phyloP scores from a whole-genome alignment of 2,888 invertebrate genomes.

The Idaea dimidiata region DNA sequence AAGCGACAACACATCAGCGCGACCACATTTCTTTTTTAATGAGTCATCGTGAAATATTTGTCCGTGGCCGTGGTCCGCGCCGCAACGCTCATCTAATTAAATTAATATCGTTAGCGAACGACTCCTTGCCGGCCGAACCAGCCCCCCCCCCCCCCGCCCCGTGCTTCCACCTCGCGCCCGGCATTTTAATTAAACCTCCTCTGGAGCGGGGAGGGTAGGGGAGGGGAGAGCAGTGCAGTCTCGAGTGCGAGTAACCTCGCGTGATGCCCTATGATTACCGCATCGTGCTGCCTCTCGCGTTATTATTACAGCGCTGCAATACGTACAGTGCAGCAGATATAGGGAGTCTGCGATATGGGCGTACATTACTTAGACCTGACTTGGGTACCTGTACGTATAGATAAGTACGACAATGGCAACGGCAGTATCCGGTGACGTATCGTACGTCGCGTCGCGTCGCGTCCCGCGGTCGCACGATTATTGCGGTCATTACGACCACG shows the following conservation, averaged over 20 bases:
- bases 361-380: too few relatives aligned
- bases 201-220: background rate
- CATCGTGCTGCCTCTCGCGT: too few relatives aligned
- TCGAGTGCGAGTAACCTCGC: too few relatives aligned
- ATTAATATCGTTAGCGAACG: conserved; percentile 35
- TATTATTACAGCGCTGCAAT: too few relatives aligned
- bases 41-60: conserved; percentile 15
- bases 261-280: too few relatives aligned
- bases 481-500: conserved; percentile 21
- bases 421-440: too few relatives aligned
- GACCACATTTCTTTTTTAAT: conserved; percentile 3
- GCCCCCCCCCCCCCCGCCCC: conserved; percentile 17
- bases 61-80: conserved; percentile 1
- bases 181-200: conserved; percentile 52
- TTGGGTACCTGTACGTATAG: too few relatives aligned
- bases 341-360: too few relatives aligned
- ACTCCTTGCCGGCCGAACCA: conserved; percentile 6
- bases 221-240: conserved; percentile 4
- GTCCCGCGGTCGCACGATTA: conserved; percentile 29
- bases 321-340: too few relatives aligned
- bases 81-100: conserved; percentile 34
- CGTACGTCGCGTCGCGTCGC: conserved; percentile 3
- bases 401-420: too few relatives aligned
- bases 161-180: conserved; percentile 22
- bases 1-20: too few relatives aligned